Base-by-base conservation (phyloP, 2,888 invertebrate genomes). In the Pyrrhia umbra region DNA sequence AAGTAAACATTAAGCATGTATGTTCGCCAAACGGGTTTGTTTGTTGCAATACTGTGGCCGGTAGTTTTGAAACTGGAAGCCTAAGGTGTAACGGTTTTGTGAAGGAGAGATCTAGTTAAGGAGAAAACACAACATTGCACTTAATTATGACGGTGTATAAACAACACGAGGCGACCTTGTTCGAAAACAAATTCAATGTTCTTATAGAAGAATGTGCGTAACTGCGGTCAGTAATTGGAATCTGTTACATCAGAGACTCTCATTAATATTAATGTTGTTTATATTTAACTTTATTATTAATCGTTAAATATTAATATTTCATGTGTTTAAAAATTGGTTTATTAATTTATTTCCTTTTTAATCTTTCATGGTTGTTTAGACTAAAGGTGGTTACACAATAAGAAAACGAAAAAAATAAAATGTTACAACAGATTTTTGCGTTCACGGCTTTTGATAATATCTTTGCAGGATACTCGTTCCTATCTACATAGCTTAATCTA, bases 21-120 rank as follows among this genome's bases (percentile, higher is more conserved):
- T 60, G 66, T 68, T 43, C 49, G 37, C 52, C 45, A 61, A 80
- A 78, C 75, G 25, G 52, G 79, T 78, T 78, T 68, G 45, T 63
- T 52, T 27, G 25, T 73, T 79, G 73, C 79, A 67, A 80, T 61
- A 80, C 50, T 10, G 39, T 51, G 51, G 52, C 61, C 46, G 56
- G 64, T 68, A 66, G 59, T 54, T 64, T 64, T 64, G 64, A 74
- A 73, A 79, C 68, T 77, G 64, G 68, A 68, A 64, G 55, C 50
- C 46, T 47, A 50, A 51, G 50, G 49, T 20, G 6, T 39, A 54
- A 23, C 37, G 39, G 58, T 57, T 75, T 63, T 42, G n/a, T n/a
- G n/a, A n/a, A n/a, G 67, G 23, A 55, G 50, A 75, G 37, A 55
- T 57, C 54, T 55, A 51, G 62, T 75, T 69, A 54, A 30, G 23